Base-by-base conservation (phyloP, 2,888 invertebrate genomes). In the Leucophenga maculata region DNA sequence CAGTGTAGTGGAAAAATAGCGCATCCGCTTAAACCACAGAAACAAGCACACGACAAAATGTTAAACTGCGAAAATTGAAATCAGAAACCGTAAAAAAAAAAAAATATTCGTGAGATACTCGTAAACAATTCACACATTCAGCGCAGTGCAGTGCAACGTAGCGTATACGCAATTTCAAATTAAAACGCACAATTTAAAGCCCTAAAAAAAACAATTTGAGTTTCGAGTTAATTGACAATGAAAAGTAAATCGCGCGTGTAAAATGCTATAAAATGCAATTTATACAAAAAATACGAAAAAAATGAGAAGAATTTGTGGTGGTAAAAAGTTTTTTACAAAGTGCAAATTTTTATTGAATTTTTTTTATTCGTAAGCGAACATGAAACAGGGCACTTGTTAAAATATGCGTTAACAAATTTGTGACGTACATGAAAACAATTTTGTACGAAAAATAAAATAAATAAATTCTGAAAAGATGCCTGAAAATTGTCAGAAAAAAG, bases 361-460 rank as follows among this genome's bases (percentile, higher is more conserved):
- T 48, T 26, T 32, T 39, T 39, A 11, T 39, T 39, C 8, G 3
- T 3, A 26, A 26, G 26, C 26, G 26, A 26, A 26, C 26, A 26
- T 26, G 64, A 67, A 64, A 31, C 62, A 68, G 62, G 62, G 54
- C 67, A 52, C 60, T 68, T 72, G 70, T 68, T 73, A 72, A 69
- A 74, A 71, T 72, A 71, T 22, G 67, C 69, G 70, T 77, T 71
- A 72, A 74, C 71, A 59, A 62, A 64, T 77, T 73, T 70, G 52
- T 31, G 22, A 48, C 1, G 18, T 8, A 20, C 39, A 39, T 32
- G 8, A 46, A 59, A 59, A 55, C 20, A 57, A 26, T n/a, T n/a
- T n/a, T n/a, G n/a, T n/a, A n/a, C n/a, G n/a, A 59, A 32, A 22
- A 57, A 32, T 13, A 6, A 50, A n/a, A 67, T 55, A 72, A 31